Evolutionary conservation across 2,797 vertebrate genomes (phyloP).

Genomic region (Heterohyrax brucei): DNA sequence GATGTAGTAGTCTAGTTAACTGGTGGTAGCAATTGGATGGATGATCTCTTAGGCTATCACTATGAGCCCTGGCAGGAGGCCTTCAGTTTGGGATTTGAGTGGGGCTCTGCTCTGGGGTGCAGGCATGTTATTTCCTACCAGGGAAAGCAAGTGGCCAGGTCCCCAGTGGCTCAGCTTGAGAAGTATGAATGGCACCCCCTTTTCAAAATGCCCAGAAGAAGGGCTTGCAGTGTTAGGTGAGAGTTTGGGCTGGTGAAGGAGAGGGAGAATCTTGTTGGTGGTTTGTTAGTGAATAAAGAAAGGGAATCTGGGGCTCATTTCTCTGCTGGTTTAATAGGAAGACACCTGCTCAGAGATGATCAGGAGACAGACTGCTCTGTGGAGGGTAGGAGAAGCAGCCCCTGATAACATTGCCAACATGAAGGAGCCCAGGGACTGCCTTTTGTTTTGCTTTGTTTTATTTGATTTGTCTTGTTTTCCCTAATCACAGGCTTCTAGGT

Average conservation of each 20-base stretch:
- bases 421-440: not conserved
- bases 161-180: not conserved
- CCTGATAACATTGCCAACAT: not conserved
- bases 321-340: slow-evolving; percentile 2
- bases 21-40: not conserved
- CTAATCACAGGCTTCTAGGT: slow-evolving; percentile 53
- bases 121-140: not conserved
- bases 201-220: not conserved
- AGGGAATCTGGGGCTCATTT: not conserved
- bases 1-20: not conserved
- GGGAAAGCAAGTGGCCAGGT: not conserved
- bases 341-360: slow-evolving; percentile 9
- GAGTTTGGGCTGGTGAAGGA: not conserved
- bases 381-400: not conserved
- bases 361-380: not conserved
- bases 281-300: not conserved
- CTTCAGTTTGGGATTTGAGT: not conserved
- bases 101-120: not conserved
- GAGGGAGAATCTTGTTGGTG: not conserved
- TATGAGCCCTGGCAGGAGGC: not conserved
- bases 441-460: slow-evolving; percentile 39
- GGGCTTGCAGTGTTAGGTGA: not conserved
- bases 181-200: not conserved
- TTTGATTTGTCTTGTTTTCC: slow-evolving; percentile 71
- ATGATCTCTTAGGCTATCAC: not conserved